Evolutionary conservation across 1,140 invertebrate species (phyloP), one percentile per base, ranked within the genome.

Genomic region (Patella vulgata): DNA sequence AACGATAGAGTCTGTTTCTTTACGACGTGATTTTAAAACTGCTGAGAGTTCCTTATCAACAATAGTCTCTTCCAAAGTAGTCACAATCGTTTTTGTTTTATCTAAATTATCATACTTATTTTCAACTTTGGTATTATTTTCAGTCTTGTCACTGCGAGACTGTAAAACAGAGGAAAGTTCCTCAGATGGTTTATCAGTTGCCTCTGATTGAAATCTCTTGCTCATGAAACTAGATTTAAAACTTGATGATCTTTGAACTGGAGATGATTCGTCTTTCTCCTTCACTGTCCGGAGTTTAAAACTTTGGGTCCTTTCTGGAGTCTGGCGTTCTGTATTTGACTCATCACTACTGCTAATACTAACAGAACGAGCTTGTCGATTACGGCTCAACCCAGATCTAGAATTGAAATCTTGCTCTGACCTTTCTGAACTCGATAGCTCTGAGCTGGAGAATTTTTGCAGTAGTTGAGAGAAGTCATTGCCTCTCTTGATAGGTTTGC

Each of bases 401-500:
- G 19, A 33, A 0, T 17, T 42, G 21, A 33, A 23, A 3, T 63
- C 59, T 6, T 50, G 42, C 33, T 65, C 59, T 3, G 59, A 62
- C 21, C 50, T 47, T 21, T 70, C 63, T 4, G 68, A 66, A 36
- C 62, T 63, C 42, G 68, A 71, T 0, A 47, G 31, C 17, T 71
- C 68, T 1, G 68, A 71, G 25, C 59, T 51, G 25, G 68, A 71
- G 48, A 71, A 71, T 46, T 67, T 71, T 25, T 63, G 57, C 4
- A 71, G 48, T 1, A 71, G 61, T 36, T 60, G 62, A 17, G 39
- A 46, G 39, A 71, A 64, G 11, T 71, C 58, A 23, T 59, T 62
- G 11, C 58, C 33, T 1, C 59, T 30, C 8, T 25, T n/a, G 14
- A 39, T 14, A 25, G 31, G 21, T 48, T 42, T 40, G 3, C 23